Conservation (phyloP, 2,797 vertebrate genomes). For the Acanthopagrus latus region DNA sequence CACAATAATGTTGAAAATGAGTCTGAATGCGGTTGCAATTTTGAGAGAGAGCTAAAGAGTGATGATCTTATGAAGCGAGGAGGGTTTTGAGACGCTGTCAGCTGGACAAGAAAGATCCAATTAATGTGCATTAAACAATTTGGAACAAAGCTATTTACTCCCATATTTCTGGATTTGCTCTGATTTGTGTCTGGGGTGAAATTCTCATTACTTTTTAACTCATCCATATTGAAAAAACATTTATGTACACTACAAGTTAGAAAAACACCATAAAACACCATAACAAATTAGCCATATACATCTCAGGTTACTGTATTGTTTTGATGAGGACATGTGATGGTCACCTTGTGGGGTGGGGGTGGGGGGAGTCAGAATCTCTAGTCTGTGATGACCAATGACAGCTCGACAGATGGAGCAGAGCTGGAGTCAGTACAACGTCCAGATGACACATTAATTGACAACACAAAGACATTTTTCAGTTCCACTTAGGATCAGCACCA, state of each 20-base stretch:
- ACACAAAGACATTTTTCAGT: conserved; percentile 20
- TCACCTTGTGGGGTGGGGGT: background rate
- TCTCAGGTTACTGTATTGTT: background rate
- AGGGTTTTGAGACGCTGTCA: background rate
- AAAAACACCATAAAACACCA: no score
- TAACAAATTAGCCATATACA: background rate
- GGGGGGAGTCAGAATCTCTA: background rate
- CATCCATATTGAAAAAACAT: background rate
- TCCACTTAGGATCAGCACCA: conserved; percentile 12
- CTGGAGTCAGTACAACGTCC: background rate
- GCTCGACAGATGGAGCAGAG: conserved; percentile 20
- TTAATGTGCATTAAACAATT: background rate
- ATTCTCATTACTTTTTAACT: background rate
- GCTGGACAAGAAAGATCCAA: background rate
- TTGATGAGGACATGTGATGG: background rate
- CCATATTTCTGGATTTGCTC: background rate
- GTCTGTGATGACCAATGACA: conserved; percentile 11
- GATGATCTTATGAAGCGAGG: background rate
- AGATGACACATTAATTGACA: conserved; percentile 26
- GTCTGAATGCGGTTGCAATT: background rate
- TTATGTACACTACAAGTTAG: background rate
- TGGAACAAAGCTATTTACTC: background rate
- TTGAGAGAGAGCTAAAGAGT: background rate
- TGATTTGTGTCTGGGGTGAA: background rate
- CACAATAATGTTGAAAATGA: conserved; percentile 16